Conservation (phyloP, 2,113 vertebrate genomes). For the Prochilodus magdalenae region DNA sequence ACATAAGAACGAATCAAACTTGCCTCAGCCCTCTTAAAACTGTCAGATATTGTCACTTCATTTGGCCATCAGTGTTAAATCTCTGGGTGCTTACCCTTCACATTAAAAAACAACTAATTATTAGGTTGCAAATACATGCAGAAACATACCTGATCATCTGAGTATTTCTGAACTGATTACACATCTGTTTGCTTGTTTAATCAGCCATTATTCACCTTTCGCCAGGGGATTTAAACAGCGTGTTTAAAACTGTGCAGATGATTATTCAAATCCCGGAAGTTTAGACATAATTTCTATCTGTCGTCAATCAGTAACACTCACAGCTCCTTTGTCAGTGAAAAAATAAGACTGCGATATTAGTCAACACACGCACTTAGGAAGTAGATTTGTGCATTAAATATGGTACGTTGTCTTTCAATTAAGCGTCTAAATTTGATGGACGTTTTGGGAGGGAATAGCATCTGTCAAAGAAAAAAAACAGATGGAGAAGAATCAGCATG, state of each 20-base stretch:
- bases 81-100: background rate
- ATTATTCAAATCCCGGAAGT: background rate
- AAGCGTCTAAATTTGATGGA: background rate
- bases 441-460: background rate
- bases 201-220: background rate
- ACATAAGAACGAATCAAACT: too few species aligned
- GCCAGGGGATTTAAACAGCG: background rate
- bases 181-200: constrained; percentile 1
- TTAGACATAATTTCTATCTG: background rate
- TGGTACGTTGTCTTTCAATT: background rate
- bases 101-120: background rate
- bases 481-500: background rate
- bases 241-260: background rate
- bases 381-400: background rate
- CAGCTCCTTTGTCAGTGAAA: background rate
- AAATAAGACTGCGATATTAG: background rate
- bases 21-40: background rate
- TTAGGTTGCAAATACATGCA: background rate
- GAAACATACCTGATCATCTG: background rate
- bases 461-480: background rate
- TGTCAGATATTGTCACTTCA: background rate
- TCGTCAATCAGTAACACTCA: background rate
- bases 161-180: background rate
- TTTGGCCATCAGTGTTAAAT: background rate
- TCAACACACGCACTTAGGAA: background rate